These are phyloP conservation scores for Mesitornis unicolor DNA, from an alignment of 2,113 vertebrate species.

Conservation along the genomic window DNA sequence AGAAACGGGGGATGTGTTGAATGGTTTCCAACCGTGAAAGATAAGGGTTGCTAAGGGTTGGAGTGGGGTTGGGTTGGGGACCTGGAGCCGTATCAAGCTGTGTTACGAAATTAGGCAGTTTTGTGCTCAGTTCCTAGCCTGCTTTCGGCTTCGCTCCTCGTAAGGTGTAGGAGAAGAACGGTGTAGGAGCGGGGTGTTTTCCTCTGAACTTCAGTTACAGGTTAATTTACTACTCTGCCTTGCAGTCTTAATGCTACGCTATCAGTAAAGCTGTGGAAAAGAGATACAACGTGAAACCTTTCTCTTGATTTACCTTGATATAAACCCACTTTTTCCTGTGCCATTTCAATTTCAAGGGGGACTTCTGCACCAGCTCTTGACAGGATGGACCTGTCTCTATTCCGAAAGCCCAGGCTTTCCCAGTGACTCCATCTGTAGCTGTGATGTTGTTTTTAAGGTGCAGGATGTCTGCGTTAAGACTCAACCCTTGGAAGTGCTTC, in stretches of 20 bases:
- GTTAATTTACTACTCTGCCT: not conserved
- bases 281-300: not conserved
- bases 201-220: not conserved
- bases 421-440: not conserved
- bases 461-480: not conserved
- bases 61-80: not conserved
- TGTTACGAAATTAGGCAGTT: not conserved
- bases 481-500: not conserved
- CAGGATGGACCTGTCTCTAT: not conserved
- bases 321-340: not conserved
- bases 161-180: not conserved
- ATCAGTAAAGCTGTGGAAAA: not conserved
- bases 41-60: not conserved
- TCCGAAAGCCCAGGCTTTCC: not conserved
- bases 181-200: fast-evolving
- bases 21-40: not conserved
- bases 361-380: not conserved
- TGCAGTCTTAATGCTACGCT: not conserved
- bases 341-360: not conserved
- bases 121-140: not conserved
- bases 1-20: not conserved
- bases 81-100: not conserved
- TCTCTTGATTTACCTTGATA: not conserved
- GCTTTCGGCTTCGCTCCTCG: not conserved
- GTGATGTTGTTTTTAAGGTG: not conserved